Conservation (phyloP, 64 coral and sea anemone species). For the Anthopleura sola region DNA sequence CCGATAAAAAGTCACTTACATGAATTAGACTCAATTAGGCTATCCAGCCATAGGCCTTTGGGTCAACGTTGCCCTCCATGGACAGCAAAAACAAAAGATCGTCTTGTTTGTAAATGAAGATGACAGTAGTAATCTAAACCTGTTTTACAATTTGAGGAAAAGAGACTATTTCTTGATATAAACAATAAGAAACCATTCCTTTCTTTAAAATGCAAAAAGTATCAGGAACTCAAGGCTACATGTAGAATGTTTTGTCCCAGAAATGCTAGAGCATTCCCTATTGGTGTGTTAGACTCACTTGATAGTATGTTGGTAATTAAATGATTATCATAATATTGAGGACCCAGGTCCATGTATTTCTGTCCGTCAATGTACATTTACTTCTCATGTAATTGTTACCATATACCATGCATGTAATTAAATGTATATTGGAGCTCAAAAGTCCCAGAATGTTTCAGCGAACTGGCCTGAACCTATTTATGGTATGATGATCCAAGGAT, state of each 20-base stretch:
- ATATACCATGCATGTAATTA: not conserved
- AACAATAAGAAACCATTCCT: not conserved
- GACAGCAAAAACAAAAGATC: not conserved
- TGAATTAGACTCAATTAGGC: conserved; percentile 18
- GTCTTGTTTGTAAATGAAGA: not conserved
- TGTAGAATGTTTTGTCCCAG: not conserved
- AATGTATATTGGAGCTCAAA: not conserved
- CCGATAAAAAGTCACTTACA: conserved; percentile 49
- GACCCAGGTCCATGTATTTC: not conserved
- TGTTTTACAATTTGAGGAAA: not conserved
- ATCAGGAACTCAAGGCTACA: not conserved
- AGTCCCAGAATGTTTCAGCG: not conserved
- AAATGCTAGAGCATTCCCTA: not conserved
- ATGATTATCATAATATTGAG: not conserved
- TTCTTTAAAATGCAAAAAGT: not conserved
- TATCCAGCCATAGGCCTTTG: not conserved
- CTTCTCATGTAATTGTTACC: not conserved
- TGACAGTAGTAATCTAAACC: not conserved
- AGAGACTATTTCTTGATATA: not conserved
- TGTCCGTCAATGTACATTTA: not conserved
- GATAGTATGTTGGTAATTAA: not conserved
- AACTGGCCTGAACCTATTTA: not conserved
- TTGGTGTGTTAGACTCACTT: not conserved
- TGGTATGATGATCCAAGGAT: not conserved
- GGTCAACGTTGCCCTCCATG: not conserved